These are phyloP conservation scores for Oryzias melastigma DNA, from an alignment of 2,113 vertebrate genomes.

Conservation along the genomic window DNA sequence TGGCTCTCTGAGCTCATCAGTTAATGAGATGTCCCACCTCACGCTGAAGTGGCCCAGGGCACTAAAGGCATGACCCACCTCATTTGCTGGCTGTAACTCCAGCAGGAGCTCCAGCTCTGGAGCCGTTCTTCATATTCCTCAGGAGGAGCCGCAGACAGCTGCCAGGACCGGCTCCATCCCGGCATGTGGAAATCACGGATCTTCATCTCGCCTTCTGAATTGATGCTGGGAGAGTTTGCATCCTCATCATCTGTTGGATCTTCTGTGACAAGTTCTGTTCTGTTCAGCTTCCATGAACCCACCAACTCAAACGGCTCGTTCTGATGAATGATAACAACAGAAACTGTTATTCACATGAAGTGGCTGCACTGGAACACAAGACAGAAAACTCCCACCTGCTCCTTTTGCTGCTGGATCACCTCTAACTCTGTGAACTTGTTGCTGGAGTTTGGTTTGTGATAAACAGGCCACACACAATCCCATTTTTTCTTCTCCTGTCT, in stretches of 20 bases:
- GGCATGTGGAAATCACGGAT: constrained; percentile 28
- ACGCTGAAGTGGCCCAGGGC: too few relatives aligned
- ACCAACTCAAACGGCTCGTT: constrained; percentile 39
- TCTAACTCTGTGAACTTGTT: constrained; percentile 18
- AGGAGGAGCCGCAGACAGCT: constrained; percentile 23
- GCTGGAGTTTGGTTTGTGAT: background rate
- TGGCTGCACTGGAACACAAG: background rate
- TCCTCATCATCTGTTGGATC: background rate
- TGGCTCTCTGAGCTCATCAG: too few relatives aligned
- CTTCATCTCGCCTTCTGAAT: background rate
- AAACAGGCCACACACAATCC: constrained; percentile 54
- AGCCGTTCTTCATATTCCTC: constrained; percentile 28
- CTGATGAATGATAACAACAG: constrained; percentile 23
- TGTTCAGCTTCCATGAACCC: constrained; percentile 55
- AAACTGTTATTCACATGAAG: background rate
- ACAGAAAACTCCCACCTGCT: constrained; percentile 42
- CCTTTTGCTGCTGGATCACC: constrained; percentile 17
- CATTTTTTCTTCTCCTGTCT: constrained; percentile 61
- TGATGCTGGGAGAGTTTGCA: background rate
- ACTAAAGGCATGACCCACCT: constrained; percentile 22
- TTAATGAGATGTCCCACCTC: too few relatives aligned
- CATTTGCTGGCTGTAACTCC: constrained; percentile 47
- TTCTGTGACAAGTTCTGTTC: background rate
- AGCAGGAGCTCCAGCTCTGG: constrained; percentile 50
- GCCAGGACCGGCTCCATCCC: constrained; percentile 51